A percentile compares a stretch with the other conserved stretches of the same genome.
phyloP scores from a whole-genome alignment of 2,797 vertebrate genomes.

The Prunella strophiata region DNA sequence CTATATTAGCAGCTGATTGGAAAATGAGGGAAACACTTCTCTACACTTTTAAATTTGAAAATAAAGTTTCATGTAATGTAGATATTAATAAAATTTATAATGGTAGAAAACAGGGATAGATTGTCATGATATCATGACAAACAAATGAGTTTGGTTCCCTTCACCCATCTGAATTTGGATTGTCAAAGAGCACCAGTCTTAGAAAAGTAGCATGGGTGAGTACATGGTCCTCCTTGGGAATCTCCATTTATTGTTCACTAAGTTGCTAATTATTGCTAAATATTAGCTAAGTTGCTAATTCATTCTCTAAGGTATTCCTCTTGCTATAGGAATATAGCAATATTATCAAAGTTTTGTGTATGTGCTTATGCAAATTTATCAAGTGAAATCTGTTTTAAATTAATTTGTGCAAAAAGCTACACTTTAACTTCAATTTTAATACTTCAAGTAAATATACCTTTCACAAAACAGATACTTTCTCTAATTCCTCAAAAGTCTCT shows the following conservation, averaged over 20 bases:
- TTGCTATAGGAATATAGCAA: neutral
- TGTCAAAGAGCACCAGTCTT: neutral
- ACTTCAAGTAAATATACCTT: neutral
- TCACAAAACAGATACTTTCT: neutral
- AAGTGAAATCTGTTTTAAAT: neutral
- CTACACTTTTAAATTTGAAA: neutral
- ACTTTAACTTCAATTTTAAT: neutral
- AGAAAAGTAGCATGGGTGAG: neutral
- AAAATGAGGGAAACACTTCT: neutral
- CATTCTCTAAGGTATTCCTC: neutral
- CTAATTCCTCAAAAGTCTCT: neutral
- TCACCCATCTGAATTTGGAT: neutral
- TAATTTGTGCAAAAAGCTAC: neutral
- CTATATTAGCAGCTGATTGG: neutral
- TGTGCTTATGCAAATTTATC: neutral
- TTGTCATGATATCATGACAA: neutral
- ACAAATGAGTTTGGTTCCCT: neutral
- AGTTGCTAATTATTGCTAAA: neutral
- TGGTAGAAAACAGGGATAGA: neutral
- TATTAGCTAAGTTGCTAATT: neutral
- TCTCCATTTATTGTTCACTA: neutral
- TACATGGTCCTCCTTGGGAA: neutral
- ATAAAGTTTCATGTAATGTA: neutral
- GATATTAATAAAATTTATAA: neutral
- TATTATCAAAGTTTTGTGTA: neutral